These are phyloP conservation scores for Agriopis aurantiaria DNA, from an alignment of 2,888 invertebrate species.

Conservation along the genomic window DNA sequence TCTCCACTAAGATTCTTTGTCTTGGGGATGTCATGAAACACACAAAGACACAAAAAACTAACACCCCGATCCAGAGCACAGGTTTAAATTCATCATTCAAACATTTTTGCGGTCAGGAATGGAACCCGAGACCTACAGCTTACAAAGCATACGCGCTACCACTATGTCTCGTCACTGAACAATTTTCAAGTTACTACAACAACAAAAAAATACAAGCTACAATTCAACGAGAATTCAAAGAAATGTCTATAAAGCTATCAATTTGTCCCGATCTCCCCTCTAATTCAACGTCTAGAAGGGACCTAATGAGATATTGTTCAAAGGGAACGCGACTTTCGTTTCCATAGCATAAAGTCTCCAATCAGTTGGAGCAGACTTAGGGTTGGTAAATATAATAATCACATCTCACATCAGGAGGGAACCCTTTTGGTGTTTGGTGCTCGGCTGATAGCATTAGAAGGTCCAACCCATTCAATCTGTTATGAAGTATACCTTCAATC, in stretches of 20 bases:
- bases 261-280: conserved; percentile 42
- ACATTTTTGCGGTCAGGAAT: no score
- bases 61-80: no score
- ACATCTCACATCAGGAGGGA: background rate
- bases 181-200: background rate
- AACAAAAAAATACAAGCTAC: background rate
- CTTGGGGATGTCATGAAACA: no score
- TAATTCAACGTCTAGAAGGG: conserved; percentile 44
- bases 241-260: conserved; percentile 38
- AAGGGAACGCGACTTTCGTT: conserved; percentile 46
- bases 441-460: no score
- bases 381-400: conserved; percentile 26
- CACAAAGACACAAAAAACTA: no score
- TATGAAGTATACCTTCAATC: no score
- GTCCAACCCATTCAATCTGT: no score
- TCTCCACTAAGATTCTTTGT: no score
- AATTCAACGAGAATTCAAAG: background rate
- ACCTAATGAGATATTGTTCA: conserved; percentile 33
- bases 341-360: conserved; percentile 40
- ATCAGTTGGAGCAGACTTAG: conserved; percentile 37
- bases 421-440: background rate
- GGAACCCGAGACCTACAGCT: no score
- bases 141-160: no score
- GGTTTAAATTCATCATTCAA: no score
- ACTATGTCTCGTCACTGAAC: background rate